These are phyloP conservation scores for Achatina immaculata DNA, from an alignment of 1,140 invertebrate species.

Conservation along the genomic window DNA sequence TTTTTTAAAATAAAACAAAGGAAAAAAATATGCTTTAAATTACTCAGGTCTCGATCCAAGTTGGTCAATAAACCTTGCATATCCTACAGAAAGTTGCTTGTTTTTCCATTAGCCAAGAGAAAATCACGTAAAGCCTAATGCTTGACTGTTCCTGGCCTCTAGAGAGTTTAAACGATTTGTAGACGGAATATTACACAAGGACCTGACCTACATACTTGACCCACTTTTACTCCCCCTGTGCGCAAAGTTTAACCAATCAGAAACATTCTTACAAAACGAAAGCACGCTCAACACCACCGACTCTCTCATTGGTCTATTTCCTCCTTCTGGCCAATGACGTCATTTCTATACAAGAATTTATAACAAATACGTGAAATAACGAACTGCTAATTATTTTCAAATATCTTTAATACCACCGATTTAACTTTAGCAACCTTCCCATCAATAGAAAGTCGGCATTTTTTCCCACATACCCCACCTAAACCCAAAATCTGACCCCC, in stretches of 20 bases:
- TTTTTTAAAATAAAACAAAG: no score
- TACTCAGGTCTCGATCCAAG: no score
- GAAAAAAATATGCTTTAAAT: no score
- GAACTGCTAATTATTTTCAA: slow-evolving; percentile 14
- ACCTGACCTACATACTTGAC: slow-evolving; percentile 8
- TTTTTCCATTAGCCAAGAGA: neutral
- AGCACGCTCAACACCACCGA: neutral
- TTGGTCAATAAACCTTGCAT: neutral
- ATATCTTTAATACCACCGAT: slow-evolving; percentile 23
- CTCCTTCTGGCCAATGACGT: slow-evolving; percentile 22
- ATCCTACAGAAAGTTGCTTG: neutral
- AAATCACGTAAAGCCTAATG: neutral
- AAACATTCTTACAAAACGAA: slow-evolving; percentile 3
- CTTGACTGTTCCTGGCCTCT: neutral
- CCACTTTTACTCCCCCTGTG: neutral
- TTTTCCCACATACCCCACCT: slow-evolving; percentile 9
- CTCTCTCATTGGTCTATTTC: neutral
- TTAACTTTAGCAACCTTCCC: neutral
- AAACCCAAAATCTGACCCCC: slow-evolving; percentile 7
- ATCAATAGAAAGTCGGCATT: neutral
- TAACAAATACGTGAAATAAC: neutral
- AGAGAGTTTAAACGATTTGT: neutral
- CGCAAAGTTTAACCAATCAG: neutral
- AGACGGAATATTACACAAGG: neutral
- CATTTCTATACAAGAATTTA: neutral